Percentiles rank a stretch among this genome's conserved stretches.
These are phyloP conservation scores for Phragmatobia fuliginosa DNA, from an alignment of 2,888 invertebrate genomes.

Conservation along the genomic window DNA sequence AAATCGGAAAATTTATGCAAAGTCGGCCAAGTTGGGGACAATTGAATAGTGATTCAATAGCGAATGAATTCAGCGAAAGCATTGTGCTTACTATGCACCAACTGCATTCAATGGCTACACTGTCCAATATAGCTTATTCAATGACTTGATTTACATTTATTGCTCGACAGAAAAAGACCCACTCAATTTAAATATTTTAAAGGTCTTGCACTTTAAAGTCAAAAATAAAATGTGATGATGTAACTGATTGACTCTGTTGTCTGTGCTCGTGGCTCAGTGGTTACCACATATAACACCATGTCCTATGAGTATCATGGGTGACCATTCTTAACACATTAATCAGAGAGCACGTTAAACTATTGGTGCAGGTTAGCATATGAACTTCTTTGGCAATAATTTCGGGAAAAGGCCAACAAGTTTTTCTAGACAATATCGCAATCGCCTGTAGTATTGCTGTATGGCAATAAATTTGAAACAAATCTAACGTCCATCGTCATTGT, in stretches of 20 bases:
- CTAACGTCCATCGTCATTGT: too few species aligned
- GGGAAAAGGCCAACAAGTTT: too few species aligned
- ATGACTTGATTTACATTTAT: conserved; percentile 81
- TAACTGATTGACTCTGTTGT: conserved; percentile 1
- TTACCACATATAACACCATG: too few species aligned
- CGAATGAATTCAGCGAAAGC: conserved; percentile 71
- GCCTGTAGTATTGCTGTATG: too few species aligned
- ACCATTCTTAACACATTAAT: too few species aligned
- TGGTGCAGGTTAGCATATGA: too few species aligned
- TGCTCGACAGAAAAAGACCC: conserved; percentile 62
- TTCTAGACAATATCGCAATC: too few species aligned
- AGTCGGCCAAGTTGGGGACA: conserved; percentile 68
- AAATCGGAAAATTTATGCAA: conserved; percentile 63
- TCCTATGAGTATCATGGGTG: too few species aligned
- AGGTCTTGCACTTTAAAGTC: conserved; percentile 40
- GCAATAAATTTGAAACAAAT: too few species aligned
- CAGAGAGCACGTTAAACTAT: too few species aligned
- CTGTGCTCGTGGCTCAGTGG: too few species aligned
- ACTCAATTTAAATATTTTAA: conserved; percentile 64
- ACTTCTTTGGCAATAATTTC: too few species aligned
- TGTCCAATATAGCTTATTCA: conserved; percentile 73
- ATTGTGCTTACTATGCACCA: conserved; percentile 76
- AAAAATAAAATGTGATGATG: conserved; percentile 33
- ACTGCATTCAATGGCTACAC: conserved; percentile 70
- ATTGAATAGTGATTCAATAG: conserved; percentile 78